Conservation (phyloP, 1,140 invertebrate species). For the Drosophila pandora region DNA sequence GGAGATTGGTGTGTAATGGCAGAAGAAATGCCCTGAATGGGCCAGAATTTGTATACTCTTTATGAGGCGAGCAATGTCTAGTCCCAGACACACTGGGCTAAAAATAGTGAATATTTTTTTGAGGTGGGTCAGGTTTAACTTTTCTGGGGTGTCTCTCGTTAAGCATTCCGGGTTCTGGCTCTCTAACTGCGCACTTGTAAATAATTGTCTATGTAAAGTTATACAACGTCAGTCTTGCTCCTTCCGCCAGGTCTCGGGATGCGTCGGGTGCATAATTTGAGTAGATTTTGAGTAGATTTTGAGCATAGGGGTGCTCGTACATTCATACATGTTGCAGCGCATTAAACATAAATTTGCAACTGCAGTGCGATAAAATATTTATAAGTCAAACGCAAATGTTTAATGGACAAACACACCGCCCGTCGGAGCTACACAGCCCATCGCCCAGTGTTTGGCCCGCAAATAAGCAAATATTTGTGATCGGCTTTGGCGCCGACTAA, state of each 20-base stretch:
- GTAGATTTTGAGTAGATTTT: slow-evolving; percentile 47
- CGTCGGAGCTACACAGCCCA: slow-evolving; percentile 13
- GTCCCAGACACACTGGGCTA: too few species aligned
- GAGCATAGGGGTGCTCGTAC: slow-evolving; percentile 15
- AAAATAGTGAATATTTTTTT: background rate
- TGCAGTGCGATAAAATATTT: slow-evolving; percentile 65
- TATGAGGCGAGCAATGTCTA: background rate
- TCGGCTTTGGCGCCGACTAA: slow-evolving; percentile 28
- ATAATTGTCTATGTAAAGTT: slow-evolving; percentile 80
- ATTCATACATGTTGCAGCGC: slow-evolving; percentile 47
- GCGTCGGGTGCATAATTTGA: slow-evolving; percentile 68
- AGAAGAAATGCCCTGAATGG: slow-evolving; percentile 9
- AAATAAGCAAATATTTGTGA: slow-evolving; percentile 66
- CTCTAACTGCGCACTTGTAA: slow-evolving; percentile 68
- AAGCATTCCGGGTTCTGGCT: slow-evolving; percentile 19
- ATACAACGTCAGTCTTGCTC: slow-evolving; percentile 48
- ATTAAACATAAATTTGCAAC: slow-evolving; percentile 44
- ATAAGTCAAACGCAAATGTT: slow-evolving; percentile 73
- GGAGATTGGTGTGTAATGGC: slow-evolving; percentile 32
- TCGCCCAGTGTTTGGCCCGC: slow-evolving; percentile 34
- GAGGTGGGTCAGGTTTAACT: background rate
- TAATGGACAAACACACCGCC: slow-evolving; percentile 62
- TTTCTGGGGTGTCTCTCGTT: slow-evolving; percentile 1
- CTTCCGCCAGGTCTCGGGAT: slow-evolving; percentile 10
- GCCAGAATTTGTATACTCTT: slow-evolving; percentile 10